Evolutionary conservation across 2,797 vertebrate species (phyloP).

Genomic region (Premnoplex brunnescens): DNA sequence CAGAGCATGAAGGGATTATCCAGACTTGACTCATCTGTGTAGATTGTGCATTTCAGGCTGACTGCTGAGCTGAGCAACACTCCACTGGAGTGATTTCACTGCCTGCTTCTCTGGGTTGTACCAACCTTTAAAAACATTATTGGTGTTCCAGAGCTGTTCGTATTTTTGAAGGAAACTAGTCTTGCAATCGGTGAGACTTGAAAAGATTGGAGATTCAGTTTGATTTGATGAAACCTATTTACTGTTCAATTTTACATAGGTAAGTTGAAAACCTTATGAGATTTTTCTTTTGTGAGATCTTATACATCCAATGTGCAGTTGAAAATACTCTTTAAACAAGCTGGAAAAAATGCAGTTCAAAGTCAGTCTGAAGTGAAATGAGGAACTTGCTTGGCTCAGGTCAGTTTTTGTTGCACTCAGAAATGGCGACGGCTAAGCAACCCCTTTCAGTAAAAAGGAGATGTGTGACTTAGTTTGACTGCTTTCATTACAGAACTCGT

Average conservation of each 20-base stretch:
- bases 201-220: not conserved
- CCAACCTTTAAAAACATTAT: not conserved
- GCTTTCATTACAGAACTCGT: not conserved
- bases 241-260: not conserved
- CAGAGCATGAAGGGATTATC: slow-evolving; percentile 53
- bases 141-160: not conserved
- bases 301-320: fast-evolving
- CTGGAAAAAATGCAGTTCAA: not conserved
- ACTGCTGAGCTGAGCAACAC: slow-evolving; percentile 19
- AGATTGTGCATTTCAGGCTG: slow-evolving; percentile 35
- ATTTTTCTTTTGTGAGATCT: not conserved
- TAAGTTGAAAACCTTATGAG: not conserved
- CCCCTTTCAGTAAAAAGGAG: not conserved
- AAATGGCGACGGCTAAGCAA: not conserved
- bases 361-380: not conserved
- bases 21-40: slow-evolving; percentile 48
- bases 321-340: not conserved
- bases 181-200: not conserved
- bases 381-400: slow-evolving; percentile 6
- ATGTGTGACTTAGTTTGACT: not conserved
- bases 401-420: not conserved
- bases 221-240: not conserved
- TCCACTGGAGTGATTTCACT: slow-evolving; percentile 1
- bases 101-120: not conserved
- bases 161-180: not conserved